Evolutionary conservation across 35 echinoderm and acorn worm species (phyloP).

Genomic region (Eucidaris tribuloides): DNA sequence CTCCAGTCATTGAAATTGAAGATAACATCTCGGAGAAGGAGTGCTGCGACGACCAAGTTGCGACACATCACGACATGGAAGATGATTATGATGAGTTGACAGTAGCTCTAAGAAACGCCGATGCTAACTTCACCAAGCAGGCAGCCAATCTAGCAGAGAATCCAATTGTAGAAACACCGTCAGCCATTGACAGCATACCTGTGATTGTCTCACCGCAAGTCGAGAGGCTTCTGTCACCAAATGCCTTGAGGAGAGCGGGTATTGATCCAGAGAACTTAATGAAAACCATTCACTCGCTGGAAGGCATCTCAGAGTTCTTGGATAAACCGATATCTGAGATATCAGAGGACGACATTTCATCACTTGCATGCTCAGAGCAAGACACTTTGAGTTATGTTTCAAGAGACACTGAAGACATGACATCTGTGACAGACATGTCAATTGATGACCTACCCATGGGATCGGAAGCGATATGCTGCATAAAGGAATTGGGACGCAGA

Average conservation of each 20-base stretch:
- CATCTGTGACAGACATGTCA: conserved; percentile 69
- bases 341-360: conserved; percentile 88
- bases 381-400: conserved; percentile 89
- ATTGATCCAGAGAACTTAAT: conserved; percentile 73
- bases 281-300: conserved; percentile 75
- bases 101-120: conserved; percentile 43
- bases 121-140: conserved; percentile 65
- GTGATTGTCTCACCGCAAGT: conserved; percentile 25
- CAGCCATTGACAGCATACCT: neutral
- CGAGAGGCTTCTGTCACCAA: conserved; percentile 39
- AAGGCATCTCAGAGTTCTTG: conserved; percentile 74
- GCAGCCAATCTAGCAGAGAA: conserved; percentile 34
- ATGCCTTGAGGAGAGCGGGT: conserved; percentile 16
- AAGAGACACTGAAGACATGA: conserved; percentile 70
- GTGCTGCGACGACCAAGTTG: too few species aligned
- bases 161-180: conserved; percentile 16
- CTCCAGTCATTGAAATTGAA: conserved; percentile 16
- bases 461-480: conserved; percentile 85
- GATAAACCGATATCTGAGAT: conserved; percentile 92
- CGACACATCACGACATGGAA: neutral
- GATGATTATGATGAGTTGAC: conserved; percentile 84
- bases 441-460: conserved; percentile 94
- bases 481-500: conserved; percentile 67
- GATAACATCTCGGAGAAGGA: conserved; percentile 7
- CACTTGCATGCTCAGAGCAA: conserved; percentile 85